phyloP scores from a whole-genome alignment of 1,140 invertebrate genomes.

The Lordiphosa stackelbergi region DNA sequence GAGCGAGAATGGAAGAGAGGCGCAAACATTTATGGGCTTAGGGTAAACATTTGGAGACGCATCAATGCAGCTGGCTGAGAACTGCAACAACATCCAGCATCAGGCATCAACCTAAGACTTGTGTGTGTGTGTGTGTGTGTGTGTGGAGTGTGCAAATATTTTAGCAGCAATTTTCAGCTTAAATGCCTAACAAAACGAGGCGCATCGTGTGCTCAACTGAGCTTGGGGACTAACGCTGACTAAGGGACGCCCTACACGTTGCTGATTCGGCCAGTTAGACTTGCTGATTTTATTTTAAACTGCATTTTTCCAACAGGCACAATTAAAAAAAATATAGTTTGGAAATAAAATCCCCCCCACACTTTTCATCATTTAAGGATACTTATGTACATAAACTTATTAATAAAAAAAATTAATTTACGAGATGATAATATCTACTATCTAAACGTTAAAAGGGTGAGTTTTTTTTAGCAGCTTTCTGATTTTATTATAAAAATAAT shows the following conservation, averaged over 20 bases:
- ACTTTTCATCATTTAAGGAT: too few species aligned
- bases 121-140: constrained; percentile 18
- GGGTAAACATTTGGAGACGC: constrained; percentile 60
- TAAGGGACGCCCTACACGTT: background rate
- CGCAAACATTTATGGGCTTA: constrained; percentile 35
- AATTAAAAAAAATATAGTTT: too few species aligned
- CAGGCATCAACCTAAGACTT: background rate
- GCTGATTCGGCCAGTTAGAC: constrained; percentile 2
- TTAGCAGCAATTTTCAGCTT: constrained; percentile 71
- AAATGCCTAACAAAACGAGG: constrained; percentile 59
- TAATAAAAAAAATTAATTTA: too few species aligned
- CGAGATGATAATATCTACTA: too few species aligned
- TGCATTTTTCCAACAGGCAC: too few species aligned
- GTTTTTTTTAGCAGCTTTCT: too few species aligned
- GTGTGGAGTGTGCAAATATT: constrained; percentile 63
- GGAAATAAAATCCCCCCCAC: too few species aligned
- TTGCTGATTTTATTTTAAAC: background rate
- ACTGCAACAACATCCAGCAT: constrained; percentile 24
- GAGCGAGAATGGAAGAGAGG: constrained; percentile 10
- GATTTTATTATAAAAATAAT: too few species aligned
- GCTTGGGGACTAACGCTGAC: constrained; percentile 23
- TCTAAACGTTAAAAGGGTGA: too few species aligned
- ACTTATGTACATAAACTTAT: too few species aligned
- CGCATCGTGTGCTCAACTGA: constrained; percentile 40
- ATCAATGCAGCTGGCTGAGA: constrained; percentile 63